Percentiles rank a stretch among this genome's conserved stretches.
Evolutionary conservation across 2,113 vertebrate species (phyloP).

Genomic region (Oreochromis niloticus): DNA sequence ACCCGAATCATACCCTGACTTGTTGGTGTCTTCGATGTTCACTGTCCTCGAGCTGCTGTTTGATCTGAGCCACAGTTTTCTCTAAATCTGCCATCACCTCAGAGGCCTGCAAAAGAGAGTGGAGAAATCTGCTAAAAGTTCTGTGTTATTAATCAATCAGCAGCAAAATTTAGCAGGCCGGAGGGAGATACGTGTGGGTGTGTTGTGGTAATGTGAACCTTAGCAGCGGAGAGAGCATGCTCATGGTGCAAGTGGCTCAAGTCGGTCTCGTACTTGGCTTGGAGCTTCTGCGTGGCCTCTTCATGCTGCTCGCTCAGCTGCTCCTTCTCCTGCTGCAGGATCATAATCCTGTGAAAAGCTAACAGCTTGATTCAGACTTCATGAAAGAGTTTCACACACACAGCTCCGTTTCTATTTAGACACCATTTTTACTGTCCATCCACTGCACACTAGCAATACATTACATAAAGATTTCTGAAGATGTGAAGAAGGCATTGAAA

Average conservation of each 20-base stretch:
- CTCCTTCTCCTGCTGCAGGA: slow-evolving; percentile 80
- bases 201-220: slow-evolving; percentile 67
- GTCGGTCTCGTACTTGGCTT: slow-evolving; percentile 76
- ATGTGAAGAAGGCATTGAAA: not conserved
- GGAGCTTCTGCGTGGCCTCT: slow-evolving; percentile 72
- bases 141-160: not conserved
- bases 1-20: slow-evolving; percentile 69
- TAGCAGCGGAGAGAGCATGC: slow-evolving; percentile 76
- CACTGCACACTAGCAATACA: not conserved
- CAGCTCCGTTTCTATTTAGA: not conserved
- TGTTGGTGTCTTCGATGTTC: slow-evolving; percentile 78
- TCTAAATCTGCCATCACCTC: slow-evolving; percentile 78
- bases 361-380: not conserved
- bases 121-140: not conserved
- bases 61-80: slow-evolving; percentile 67
- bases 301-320: slow-evolving; percentile 70
- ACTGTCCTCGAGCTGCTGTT: slow-evolving; percentile 76
- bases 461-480: not conserved
- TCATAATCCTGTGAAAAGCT: slow-evolving; percentile 62
- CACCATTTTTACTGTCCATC: not conserved
- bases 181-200: not conserved
- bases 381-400: not conserved
- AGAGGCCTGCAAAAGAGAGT: slow-evolving; percentile 69
- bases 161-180: not conserved
- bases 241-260: slow-evolving; percentile 80